Evolutionary conservation across 2,888 invertebrate genomes (phyloP).

Genomic region (Mythimna albipuncta): DNA sequence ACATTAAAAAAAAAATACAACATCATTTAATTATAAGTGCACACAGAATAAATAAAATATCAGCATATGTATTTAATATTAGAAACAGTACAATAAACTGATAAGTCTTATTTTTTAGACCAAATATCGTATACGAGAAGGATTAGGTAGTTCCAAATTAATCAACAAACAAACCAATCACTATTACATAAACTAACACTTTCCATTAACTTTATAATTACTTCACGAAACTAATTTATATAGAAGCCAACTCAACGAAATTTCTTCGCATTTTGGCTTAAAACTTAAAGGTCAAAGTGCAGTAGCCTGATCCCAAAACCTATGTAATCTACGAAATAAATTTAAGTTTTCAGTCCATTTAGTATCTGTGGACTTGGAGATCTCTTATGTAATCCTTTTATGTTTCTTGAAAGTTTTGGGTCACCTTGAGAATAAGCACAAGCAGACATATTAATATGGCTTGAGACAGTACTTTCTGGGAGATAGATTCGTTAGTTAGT

Average conservation of each 20-base stretch:
- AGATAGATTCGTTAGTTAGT: background rate
- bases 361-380: constrained; percentile 36
- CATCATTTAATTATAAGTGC: background rate
- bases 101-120: no score
- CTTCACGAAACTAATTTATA: constrained; percentile 1
- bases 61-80: no score
- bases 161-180: constrained; percentile 2
- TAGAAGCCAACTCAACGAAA: background rate
- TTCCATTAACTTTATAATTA: constrained; percentile 9
- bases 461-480: constrained; percentile 6
- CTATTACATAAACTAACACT: background rate
- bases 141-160: background rate
- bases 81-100: background rate
- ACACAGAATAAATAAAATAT: background rate
- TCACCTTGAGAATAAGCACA: constrained; percentile 34
- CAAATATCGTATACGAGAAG: background rate
- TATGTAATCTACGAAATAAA: constrained; percentile 58
- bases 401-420: constrained; percentile 33
- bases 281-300: constrained; percentile 36
- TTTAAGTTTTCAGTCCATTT: constrained; percentile 62
- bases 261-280: background rate
- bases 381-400: constrained; percentile 42
- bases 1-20: background rate
- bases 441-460: constrained; percentile 34
- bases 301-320: constrained; percentile 15